phyloP scores from a whole-genome alignment of 2,888 invertebrate species.

The Sphecodes monilicornis region DNA sequence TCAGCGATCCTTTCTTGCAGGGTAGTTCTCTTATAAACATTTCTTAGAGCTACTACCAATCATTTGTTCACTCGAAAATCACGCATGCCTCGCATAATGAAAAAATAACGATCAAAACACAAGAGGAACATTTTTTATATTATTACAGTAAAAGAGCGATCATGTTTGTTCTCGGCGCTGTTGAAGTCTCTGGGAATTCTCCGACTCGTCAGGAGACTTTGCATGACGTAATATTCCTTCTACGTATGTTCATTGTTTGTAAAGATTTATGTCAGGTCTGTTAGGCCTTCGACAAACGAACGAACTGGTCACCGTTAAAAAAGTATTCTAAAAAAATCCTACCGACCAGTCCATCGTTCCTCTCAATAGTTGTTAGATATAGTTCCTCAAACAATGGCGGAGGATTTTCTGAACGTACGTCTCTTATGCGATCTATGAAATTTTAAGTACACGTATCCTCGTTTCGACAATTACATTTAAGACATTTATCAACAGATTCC shows the following conservation, averaged over 20 bases:
- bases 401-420: background rate
- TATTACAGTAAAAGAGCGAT: slow-evolving; percentile 23
- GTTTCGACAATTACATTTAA: background rate
- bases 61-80: slow-evolving; percentile 2
- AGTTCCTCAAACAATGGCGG: slow-evolving; percentile 13
- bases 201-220: background rate
- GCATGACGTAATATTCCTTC: background rate
- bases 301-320: slow-evolving; percentile 40
- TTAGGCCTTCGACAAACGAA: slow-evolving; percentile 64
- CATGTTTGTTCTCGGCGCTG: background rate
- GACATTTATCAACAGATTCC: background rate
- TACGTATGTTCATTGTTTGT: slow-evolving; percentile 18
- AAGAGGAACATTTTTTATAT: slow-evolving; percentile 42
- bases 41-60: background rate
- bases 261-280: slow-evolving; percentile 32
- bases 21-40: slow-evolving; percentile 14
- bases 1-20: background rate
- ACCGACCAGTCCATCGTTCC: slow-evolving; percentile 35
- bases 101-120: slow-evolving; percentile 29
- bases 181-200: background rate
- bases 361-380: slow-evolving; percentile 18
- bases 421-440: background rate
- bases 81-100: slow-evolving; percentile 37
- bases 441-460: background rate
- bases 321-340: slow-evolving; percentile 61